Evolutionary conservation across 2,888 invertebrate species (phyloP), one percentile per base, ranked within the genome.

Genomic region (Criorhina ranunculi): DNA sequence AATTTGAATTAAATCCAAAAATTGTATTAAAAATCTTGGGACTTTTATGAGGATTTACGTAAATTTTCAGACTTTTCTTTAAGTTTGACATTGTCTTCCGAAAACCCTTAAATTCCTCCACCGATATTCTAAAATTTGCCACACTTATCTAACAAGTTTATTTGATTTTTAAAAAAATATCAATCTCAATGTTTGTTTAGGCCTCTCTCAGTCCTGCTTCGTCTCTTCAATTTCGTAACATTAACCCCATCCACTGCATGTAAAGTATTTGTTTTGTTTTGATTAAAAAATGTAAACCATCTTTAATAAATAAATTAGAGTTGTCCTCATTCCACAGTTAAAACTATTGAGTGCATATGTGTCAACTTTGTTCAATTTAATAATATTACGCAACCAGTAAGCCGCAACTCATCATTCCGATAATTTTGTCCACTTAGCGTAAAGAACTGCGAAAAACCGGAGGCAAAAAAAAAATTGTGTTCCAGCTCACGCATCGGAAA

Each of bases 281-380:
- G 75, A 85, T 80, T 60, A 70, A 59, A n/a, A 70, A 75, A 85
- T 80, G 53, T 85, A 85, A 80, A 53, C 75, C 85, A 76, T 46
- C 46, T n/a, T 76, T 85, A 85, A 66, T 85, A 85, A 80, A 76
- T 76, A 85, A 80, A 85, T 80, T 85, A 80, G 62, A 31, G 37
- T 44, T 64, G 85, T 53, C 59, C 85, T 70, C 62, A 75, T 85
- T 85, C 53, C 80, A 85, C 75, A 76, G 57, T 79, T 82, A n/a
- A 60, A 49, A 35, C 49, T 42, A 67, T 46, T 44, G 51, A 51
- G 24, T 49, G 44, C 33, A 79, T 49, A 64, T 80, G 76, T 79
- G 85, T 83, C 83, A 76, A 76, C 85, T 75, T 80, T 85, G 62
- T 66, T 85, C 85, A 85, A 80, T 80, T 85, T 76, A 75, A 72